Conservation (phyloP, 2,888 invertebrate genomes). For the Spilarctia lutea region DNA sequence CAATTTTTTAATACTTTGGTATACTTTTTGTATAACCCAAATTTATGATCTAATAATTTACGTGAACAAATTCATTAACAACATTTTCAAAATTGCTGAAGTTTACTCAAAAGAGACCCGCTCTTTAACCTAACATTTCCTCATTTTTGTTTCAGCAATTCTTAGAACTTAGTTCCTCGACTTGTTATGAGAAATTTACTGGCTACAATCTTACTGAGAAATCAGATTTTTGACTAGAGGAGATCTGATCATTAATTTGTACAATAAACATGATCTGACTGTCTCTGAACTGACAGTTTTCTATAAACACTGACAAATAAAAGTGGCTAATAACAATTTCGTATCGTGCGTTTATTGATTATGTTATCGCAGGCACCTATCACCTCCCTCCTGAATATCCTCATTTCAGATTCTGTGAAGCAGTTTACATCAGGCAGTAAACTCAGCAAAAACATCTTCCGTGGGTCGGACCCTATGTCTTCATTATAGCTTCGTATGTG, state of each 20-base stretch:
- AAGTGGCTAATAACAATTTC: slow-evolving; percentile 17
- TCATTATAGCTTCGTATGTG: slow-evolving; percentile 31
- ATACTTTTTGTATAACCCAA: not conserved
- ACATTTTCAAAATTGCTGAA: not conserved
- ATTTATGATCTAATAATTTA: not conserved
- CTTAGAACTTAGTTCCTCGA: not conserved
- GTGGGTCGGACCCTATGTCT: slow-evolving; percentile 42
- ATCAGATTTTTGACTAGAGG: not conserved
- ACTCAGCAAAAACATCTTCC: slow-evolving; percentile 57
- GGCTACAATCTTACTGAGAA: not conserved
- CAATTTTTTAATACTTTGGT: not conserved
- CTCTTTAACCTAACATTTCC: not conserved
- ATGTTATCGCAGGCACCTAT: slow-evolving; percentile 52
- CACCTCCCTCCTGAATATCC: slow-evolving; percentile 50
- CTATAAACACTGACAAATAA: slow-evolving; percentile 25
- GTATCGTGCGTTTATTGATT: slow-evolving; percentile 42
- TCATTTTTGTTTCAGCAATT: not conserved
- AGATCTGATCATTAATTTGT: not conserved
- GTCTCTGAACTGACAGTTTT: not conserved
- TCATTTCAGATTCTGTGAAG: slow-evolving; percentile 54
- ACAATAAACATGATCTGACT: not conserved
- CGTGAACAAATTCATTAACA: not conserved
- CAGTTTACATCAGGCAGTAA: slow-evolving; percentile 53
- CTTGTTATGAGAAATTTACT: not conserved
- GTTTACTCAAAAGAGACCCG: not conserved